Evolutionary conservation across 2,113 vertebrate species (phyloP), one percentile per base, ranked within the genome.

Genomic region (Brachionichthys hirsutus): DNA sequence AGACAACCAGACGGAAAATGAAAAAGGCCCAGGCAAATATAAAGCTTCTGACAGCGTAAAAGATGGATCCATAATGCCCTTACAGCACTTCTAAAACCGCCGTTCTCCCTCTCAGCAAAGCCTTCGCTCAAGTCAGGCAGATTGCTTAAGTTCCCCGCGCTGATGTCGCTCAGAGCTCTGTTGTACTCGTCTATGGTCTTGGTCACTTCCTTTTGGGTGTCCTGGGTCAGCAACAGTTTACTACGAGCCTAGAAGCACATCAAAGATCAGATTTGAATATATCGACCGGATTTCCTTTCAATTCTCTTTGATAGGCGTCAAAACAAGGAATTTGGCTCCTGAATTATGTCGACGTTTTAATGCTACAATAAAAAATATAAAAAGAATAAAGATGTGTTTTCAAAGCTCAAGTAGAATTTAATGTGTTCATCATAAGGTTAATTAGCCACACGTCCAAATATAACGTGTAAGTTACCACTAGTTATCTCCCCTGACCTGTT

Each of bases 201-300:
- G 59, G 63, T 93, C 67, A 94, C 84, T 40, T 98, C 94, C 68
- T 92, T 91, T 11, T 93, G 95, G 61, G 70, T 92, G 34, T 95
- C 94, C 1, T 97, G 94, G 67, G 98, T 92, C 62, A 94, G 88
- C 0, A 91, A 92, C 36, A 99, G 90, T 73, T 95, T 95, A 75
- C 82, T 94, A 58, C 92, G 93, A 2, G 95, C 95, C 97, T 98
- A 70, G 15, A 61, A 60, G 47, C 24, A 73, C 20, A 74, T 1
- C 36, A 51, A 36, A 38, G 1, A 44, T 1, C 3, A 3, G 17
- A 56, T 2, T n/a, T 3, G 16, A 55, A 40, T 6, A 13, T 4
- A 14, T n/a, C 8, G 7, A 42, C 30, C 42, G 2, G 9, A 52
- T 43, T 38, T 1, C 36, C 36, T 9, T 35, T 9, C n/a, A n/a